Evolutionary conservation across 2,113 vertebrate species (phyloP), one percentile per base, ranked within the genome.

Genomic region (Indicator maculatus): DNA sequence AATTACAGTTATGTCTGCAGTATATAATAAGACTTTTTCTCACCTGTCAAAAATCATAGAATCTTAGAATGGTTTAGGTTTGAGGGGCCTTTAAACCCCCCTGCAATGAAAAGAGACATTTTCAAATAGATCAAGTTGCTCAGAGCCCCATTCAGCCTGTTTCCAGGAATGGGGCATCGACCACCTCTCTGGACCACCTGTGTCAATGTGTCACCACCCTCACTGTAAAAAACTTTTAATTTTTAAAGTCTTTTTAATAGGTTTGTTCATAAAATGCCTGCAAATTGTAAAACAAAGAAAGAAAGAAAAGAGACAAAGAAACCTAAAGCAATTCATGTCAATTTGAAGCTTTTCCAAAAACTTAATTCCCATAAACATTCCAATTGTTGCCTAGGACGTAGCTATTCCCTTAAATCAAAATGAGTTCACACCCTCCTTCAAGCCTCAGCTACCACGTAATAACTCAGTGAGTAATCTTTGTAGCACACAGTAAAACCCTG

Each of bases 331-430:
- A 92, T 89, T 52, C n/a, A 5, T 69, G 18, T 5, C 28, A 71
- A 47, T 60, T 50, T 89, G 73, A 56, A 93, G n/a, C 24, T 69
- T 82, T 86, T 78, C 36, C 38, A 90, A 74, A 71, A 56, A 36
- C 64, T 33, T 47, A 70, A 93, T 83, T 91, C 78, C 83, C 74
- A 74, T n/a, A 96, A 85, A 80, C 85, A 93, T 67, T 77, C 39
- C 85, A 81, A 0, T 89, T 90, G 88, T 71, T 93, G 85, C 79
- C 75, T 59, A 63, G 77, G 59, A 78, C 38, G 82, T 70, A 89
- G 76, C 75, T 89, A 55, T 58, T 88, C 44, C 17, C 70, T 85
- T 74, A 59, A 31, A 65, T 36, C 83, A 24, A 44, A 53, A 58
- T 2, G 70, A 95, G 76, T 70, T 94, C 90, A 90, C 91, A 83